These are phyloP conservation scores for Pogona vitticeps DNA, from an alignment of 2,113 vertebrate genomes.

Conservation along the genomic window DNA sequence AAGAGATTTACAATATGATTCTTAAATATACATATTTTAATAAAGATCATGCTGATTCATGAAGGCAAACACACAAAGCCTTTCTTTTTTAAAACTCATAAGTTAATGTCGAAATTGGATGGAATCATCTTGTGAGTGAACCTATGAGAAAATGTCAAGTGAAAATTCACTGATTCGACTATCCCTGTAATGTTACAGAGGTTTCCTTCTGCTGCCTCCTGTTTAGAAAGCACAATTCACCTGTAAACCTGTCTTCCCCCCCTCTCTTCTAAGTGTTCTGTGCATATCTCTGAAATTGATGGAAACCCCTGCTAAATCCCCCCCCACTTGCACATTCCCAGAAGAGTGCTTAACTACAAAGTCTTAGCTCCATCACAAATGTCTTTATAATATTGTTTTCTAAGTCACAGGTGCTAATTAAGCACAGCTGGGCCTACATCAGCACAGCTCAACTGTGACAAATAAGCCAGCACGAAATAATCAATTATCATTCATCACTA, in stretches of 20 bases:
- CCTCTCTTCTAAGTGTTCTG: constrained; percentile 10
- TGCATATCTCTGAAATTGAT: constrained; percentile 30
- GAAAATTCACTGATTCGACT: not conserved
- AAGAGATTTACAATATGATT: not conserved
- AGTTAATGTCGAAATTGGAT: not conserved
- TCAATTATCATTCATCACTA: constrained; percentile 64
- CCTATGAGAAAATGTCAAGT: not conserved
- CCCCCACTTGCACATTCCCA: constrained; percentile 23
- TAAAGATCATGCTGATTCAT: not conserved
- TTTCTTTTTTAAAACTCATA: not conserved
- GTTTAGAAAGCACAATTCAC: not conserved
- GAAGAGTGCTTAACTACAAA: constrained; percentile 33
- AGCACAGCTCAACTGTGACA: constrained; percentile 47
- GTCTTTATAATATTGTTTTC: constrained; percentile 62
- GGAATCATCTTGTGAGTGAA: not conserved
- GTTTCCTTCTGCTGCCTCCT: not conserved
- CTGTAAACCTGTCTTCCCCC: not conserved
- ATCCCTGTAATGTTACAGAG: not conserved
- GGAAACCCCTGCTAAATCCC: constrained; percentile 21
- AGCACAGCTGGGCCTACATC: constrained; percentile 52
- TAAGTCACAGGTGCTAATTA: constrained; percentile 61
- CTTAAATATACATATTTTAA: not conserved
- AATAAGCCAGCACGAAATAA: constrained; percentile 66
- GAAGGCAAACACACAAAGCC: not conserved
- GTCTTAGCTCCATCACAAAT: constrained; percentile 38